Conservation (phyloP, 2,797 vertebrate species). For the Acipenser transmontanus region DNA sequence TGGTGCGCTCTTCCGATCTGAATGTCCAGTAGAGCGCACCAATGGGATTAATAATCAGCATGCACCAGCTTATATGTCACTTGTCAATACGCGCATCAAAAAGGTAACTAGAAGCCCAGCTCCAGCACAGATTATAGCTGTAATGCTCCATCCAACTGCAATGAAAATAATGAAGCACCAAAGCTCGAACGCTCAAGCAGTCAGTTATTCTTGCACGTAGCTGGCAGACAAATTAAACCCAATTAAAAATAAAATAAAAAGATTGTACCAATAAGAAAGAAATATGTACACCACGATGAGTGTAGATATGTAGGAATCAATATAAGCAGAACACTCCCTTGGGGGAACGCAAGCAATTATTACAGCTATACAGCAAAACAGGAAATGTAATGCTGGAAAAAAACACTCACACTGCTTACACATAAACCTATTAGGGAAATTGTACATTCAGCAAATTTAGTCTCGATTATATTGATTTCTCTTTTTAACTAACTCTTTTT, state of each 20-base stretch:
- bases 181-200: neutral
- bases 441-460: neutral
- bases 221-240: neutral
- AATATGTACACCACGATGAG: neutral
- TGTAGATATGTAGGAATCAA: neutral
- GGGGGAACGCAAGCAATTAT: neutral
- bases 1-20: too few species aligned
- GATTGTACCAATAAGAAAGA: neutral
- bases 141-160: neutral
- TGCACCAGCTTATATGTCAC: neutral
- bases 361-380: neutral
- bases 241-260: neutral
- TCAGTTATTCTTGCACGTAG: too few species aligned
- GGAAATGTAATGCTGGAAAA: neutral
- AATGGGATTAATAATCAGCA: neutral
- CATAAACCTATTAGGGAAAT: neutral
- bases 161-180: neutral
- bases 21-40: too few species aligned
- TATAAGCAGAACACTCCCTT: neutral
- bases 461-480: too few species aligned
- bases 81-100: neutral
- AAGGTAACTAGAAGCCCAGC: neutral
- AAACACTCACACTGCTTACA: neutral
- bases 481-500: too few species aligned
- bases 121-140: neutral